These are phyloP conservation scores for Cladopsammia gracilis DNA, from an alignment of 64 coral and sea anemone species.

Conservation along the genomic window DNA sequence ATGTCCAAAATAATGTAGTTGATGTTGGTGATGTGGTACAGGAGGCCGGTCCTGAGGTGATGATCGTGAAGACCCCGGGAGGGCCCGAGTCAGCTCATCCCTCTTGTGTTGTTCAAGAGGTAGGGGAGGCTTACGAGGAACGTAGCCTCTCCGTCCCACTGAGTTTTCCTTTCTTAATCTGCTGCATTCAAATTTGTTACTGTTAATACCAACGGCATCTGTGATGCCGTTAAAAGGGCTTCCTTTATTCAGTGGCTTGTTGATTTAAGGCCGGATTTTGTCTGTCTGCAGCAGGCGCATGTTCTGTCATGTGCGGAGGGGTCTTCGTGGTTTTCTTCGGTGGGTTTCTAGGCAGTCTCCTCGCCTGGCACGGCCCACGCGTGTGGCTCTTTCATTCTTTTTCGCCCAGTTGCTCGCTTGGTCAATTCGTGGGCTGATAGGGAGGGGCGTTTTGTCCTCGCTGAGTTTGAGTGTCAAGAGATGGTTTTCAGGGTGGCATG, in stretches of 20 bases:
- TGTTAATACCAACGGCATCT: slow-evolving; percentile 50
- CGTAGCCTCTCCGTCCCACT: neutral
- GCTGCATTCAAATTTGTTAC: neutral
- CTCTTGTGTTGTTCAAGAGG: too few relatives aligned
- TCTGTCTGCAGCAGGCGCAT: slow-evolving; percentile 68
- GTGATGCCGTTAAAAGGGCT: neutral
- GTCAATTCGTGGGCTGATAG: neutral
- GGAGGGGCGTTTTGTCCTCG: too few relatives aligned
- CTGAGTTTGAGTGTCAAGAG: too few relatives aligned
- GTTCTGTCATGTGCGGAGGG: neutral
- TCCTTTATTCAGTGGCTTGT: slow-evolving; percentile 35
- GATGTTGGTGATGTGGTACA: too few relatives aligned
- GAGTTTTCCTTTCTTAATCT: neutral
- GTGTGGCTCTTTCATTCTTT: neutral
- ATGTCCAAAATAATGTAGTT: too few relatives aligned
- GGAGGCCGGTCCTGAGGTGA: too few relatives aligned
- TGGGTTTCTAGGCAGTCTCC: neutral
- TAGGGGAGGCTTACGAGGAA: too few relatives aligned
- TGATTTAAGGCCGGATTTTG: neutral
- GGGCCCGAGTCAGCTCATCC: too few relatives aligned
- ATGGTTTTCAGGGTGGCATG: neutral
- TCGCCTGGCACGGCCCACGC: slow-evolving; percentile 1
- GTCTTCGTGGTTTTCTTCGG: slow-evolving; percentile 26
- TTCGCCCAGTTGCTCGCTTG: neutral
- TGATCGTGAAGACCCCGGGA: too few relatives aligned